A percentile compares a stretch with the other conserved stretches of the same genome.
Conservation (phyloP, 1,140 invertebrate genomes). For the Oppia nitens region DNA sequence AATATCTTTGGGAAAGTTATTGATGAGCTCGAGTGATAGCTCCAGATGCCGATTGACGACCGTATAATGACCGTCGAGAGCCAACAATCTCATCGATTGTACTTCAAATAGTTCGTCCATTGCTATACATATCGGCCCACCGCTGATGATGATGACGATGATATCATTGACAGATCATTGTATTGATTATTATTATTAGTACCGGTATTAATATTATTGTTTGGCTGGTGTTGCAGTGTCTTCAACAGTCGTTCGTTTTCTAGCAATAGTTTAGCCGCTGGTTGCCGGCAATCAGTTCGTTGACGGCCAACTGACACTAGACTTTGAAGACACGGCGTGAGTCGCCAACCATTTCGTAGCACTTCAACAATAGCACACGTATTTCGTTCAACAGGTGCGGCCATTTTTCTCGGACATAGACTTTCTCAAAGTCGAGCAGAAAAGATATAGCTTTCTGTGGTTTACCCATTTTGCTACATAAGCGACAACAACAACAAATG, state of each 20-base stretch:
- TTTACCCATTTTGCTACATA: slow-evolving; percentile 48
- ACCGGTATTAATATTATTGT: no score
- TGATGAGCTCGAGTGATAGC: background rate
- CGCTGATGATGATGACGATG: no score
- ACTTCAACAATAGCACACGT: slow-evolving; percentile 46
- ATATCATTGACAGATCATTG: no score
- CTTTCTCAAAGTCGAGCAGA: slow-evolving; percentile 63
- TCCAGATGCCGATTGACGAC: background rate
- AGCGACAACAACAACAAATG: slow-evolving; percentile 2
- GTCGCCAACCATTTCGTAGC: background rate
- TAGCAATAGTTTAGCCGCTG: background rate
- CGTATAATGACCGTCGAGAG: background rate
- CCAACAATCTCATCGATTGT: background rate
- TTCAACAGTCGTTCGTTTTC: background rate
- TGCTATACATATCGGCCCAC: background rate
- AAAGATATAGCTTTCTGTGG: slow-evolving; percentile 73
- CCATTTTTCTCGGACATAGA: slow-evolving; percentile 75
- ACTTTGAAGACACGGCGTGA: background rate
- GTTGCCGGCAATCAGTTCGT: background rate
- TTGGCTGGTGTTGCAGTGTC: background rate
- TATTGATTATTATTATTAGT: no score
- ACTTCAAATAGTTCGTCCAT: background rate
- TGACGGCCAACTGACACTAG: background rate
- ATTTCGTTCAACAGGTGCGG: slow-evolving; percentile 42
- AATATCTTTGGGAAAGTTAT: background rate